These are phyloP conservation scores for Athalia cordata DNA, from an alignment of 2,888 invertebrate genomes.

Conservation along the genomic window DNA sequence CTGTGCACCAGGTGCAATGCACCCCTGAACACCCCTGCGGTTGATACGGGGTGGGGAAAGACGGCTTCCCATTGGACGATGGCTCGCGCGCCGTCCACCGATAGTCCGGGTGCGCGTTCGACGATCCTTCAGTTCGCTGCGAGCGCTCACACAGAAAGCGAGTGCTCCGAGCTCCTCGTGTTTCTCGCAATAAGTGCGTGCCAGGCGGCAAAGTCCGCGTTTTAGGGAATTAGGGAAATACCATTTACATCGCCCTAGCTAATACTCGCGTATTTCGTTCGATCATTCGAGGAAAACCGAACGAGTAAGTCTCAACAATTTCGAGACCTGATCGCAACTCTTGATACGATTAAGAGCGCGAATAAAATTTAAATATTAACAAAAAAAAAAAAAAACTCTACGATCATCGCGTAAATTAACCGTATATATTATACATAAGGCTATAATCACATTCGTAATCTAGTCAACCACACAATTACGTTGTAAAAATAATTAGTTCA, in stretches of 20 bases:
- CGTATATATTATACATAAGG: too few relatives aligned
- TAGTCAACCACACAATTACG: too few relatives aligned
- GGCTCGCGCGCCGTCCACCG: slow-evolving; percentile 70
- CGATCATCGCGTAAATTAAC: too few relatives aligned
- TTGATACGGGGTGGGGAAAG: slow-evolving; percentile 51
- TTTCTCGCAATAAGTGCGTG: slow-evolving; percentile 33
- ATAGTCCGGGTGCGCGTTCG: slow-evolving; percentile 62
- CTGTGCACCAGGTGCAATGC: slow-evolving; percentile 70
- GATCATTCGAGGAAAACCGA: background rate
- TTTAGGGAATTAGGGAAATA: slow-evolving; percentile 36
- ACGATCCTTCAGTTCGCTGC: slow-evolving; percentile 68
- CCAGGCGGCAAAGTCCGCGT: slow-evolving; percentile 30
- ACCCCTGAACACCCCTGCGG: slow-evolving; percentile 48
- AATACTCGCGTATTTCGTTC: slow-evolving; percentile 21
- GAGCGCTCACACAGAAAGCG: slow-evolving; percentile 60
- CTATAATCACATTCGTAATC: too few relatives aligned
- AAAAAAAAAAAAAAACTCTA: too few relatives aligned
- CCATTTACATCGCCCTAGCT: background rate
- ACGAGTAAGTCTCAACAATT: background rate
- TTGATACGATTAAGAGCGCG: slow-evolving; percentile 15
- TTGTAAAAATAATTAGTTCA: too few relatives aligned
- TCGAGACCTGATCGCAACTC: background rate
- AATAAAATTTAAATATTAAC: too few relatives aligned
- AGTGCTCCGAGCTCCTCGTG: slow-evolving; percentile 46
- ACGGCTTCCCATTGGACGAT: slow-evolving; percentile 60